phyloP scores from a whole-genome alignment of 2,113 vertebrate species.

The Galemys pyrenaicus region DNA sequence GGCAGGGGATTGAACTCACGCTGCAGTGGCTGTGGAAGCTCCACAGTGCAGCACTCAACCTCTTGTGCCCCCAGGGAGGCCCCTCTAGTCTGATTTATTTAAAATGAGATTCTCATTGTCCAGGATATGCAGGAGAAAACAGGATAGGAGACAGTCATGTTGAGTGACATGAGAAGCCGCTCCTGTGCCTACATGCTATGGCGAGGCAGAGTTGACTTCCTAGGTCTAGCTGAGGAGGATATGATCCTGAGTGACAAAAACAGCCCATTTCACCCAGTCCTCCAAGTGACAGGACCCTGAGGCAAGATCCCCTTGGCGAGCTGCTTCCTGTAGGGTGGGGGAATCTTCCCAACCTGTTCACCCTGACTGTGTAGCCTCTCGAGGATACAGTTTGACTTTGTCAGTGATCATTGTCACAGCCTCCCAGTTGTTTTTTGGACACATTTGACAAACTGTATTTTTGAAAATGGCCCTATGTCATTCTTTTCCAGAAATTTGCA shows the following conservation, averaged over 20 bases:
- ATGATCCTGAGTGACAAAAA: background rate
- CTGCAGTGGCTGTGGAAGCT: too few species aligned
- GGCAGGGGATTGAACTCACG: too few species aligned
- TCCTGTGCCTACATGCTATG: background rate
- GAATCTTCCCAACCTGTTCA: background rate
- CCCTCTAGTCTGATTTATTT: background rate
- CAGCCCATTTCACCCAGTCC: background rate
- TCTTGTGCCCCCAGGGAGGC: too few species aligned
- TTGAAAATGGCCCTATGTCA: background rate
- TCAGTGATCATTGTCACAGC: background rate
- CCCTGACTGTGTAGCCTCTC: background rate
- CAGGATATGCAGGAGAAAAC: background rate
- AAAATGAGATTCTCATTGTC: background rate
- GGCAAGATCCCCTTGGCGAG: background rate
- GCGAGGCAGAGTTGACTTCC: background rate
- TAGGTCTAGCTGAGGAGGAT: background rate
- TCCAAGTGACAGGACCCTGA: background rate
- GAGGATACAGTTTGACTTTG: background rate
- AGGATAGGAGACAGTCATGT: background rate
- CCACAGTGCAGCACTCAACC: too few species aligned
- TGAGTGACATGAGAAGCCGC: background rate
- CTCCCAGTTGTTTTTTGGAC: background rate
- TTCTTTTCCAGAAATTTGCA: background rate
- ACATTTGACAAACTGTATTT: background rate
- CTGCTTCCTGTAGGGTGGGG: background rate